Percentiles rank a stretch among this genome's conserved stretches.
Conservation (phyloP, 2,888 invertebrate genomes). For the Nezara viridula region DNA sequence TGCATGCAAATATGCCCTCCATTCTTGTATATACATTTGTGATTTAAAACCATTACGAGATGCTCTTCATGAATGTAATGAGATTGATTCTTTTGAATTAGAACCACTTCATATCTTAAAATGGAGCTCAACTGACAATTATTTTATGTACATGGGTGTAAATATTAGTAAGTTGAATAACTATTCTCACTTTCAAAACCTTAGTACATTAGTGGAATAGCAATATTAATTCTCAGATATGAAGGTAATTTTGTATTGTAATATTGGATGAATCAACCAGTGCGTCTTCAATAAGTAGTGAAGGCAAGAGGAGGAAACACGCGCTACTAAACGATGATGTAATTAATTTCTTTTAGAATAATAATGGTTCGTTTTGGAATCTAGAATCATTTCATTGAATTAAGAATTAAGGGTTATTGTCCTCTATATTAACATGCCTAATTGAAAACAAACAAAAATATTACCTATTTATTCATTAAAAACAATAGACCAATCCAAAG, state of each 20-base stretch:
- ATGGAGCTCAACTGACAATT: constrained; percentile 68
- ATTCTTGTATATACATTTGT: constrained; percentile 67
- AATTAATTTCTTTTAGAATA: too few relatives aligned
- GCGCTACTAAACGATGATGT: too few relatives aligned
- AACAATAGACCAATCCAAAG: too few relatives aligned
- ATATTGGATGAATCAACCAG: too few relatives aligned
- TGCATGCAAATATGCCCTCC: constrained; percentile 67
- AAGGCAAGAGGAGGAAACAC: too few relatives aligned
- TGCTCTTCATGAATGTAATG: constrained; percentile 3
- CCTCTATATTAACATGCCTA: too few relatives aligned
- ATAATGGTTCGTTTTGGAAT: too few relatives aligned
- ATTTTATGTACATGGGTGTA: constrained; percentile 67
- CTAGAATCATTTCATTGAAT: too few relatives aligned
- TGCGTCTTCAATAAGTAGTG: too few relatives aligned
- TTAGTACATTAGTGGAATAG: constrained; percentile 23
- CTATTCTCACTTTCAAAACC: background rate
- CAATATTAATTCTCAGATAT: background rate
- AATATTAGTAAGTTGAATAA: constrained; percentile 65
- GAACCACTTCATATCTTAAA: constrained; percentile 65
- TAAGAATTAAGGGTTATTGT: too few relatives aligned
- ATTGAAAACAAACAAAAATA: too few relatives aligned
- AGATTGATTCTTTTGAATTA: constrained; percentile 56
- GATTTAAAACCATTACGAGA: constrained; percentile 62
- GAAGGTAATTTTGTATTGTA: background rate
- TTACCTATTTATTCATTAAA: too few relatives aligned